Base-by-base conservation (phyloP, 1,140 invertebrate species). In the Ceratina australensis region DNA sequence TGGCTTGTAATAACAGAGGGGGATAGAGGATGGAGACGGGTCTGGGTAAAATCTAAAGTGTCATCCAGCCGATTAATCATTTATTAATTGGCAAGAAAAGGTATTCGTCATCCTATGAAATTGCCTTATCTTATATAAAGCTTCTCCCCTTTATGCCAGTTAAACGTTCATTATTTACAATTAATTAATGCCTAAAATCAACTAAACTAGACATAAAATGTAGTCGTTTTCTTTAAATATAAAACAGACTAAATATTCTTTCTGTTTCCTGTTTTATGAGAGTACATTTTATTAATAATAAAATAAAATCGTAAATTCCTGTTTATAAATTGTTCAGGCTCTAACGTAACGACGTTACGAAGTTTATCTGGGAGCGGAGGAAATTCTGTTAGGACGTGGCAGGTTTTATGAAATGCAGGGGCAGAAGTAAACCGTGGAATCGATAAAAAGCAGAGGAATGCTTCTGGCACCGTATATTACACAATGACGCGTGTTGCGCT, bases 51-150 rank as follows among this genome's bases (percentile, higher is more conserved):
- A 86, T 87, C 78, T 79, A 83, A 79, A 88, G 87, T 88, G 88
- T 90, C 89, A 89, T 89, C 85, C 67, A 64, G 64, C 79, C 87
- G 89, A 90, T 90, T 90, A 90, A 90, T 90, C 88, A 90, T 87
- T 80, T 85, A 90, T 90, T 90, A 90, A 90, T 90, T 90, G 87
- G 86, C 85, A 90, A 89, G 84, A 87, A 89, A 89, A 90, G 88
- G 81, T 83, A 73, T 82, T 83, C 80, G 86, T 87, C 85, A 87
- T 90, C 84, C 79, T 77, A 26, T 54, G 74, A 81, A 87, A 88
- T 89, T 89, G 81, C 82, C 81, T 80, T 83, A 86, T 89, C 88
- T 86, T n/a, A n/a, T n/a, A n/a, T n/a, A n/a, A n/a, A n/a, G n/a
- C n/a, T 10, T 42, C 33, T 42, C 33, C 10, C 33, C 8, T 42